These are phyloP conservation scores for Chrysolina americana DNA, from an alignment of 2,888 invertebrate species.

Conservation along the genomic window DNA sequence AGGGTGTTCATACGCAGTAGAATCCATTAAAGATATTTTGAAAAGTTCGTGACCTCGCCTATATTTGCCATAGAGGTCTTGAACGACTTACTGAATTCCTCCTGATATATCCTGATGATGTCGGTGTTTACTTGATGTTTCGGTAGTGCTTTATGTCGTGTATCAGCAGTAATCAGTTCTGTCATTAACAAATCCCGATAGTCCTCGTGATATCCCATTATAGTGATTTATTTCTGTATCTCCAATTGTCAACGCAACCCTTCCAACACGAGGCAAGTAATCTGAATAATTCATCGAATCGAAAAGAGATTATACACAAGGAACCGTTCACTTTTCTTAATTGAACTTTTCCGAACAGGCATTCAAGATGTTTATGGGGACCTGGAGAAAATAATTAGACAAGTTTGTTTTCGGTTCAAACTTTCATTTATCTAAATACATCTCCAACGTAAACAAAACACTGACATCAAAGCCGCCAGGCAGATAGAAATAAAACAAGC, in stretches of 20 bases:
- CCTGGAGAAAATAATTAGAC: slow-evolving; percentile 36
- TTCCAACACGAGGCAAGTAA: background rate
- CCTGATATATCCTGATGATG: no score
- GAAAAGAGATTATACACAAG: background rate
- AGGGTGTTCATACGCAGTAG: no score
- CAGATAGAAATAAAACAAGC: slow-evolving; percentile 36
- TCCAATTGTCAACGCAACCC: background rate
- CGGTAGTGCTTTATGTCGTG: no score
- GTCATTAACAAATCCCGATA: no score
- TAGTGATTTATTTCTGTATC: no score
- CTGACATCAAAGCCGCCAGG: slow-evolving; percentile 36
- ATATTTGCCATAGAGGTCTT: no score
- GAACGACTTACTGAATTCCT: no score
- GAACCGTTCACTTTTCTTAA: slow-evolving; percentile 6
- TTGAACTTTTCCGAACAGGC: slow-evolving; percentile 12
- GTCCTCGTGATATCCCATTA: no score
- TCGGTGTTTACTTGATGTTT: no score
- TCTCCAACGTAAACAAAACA: slow-evolving; percentile 39
- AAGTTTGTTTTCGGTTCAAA: slow-evolving; percentile 33
- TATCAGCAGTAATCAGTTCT: no score
- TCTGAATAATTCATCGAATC: background rate
- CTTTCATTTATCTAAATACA: slow-evolving; percentile 43
- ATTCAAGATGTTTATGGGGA: slow-evolving; percentile 21
- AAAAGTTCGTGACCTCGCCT: no score
- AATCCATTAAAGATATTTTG: no score